phyloP scores from a whole-genome alignment of 2,888 invertebrate species.

The Catocala nupta region DNA sequence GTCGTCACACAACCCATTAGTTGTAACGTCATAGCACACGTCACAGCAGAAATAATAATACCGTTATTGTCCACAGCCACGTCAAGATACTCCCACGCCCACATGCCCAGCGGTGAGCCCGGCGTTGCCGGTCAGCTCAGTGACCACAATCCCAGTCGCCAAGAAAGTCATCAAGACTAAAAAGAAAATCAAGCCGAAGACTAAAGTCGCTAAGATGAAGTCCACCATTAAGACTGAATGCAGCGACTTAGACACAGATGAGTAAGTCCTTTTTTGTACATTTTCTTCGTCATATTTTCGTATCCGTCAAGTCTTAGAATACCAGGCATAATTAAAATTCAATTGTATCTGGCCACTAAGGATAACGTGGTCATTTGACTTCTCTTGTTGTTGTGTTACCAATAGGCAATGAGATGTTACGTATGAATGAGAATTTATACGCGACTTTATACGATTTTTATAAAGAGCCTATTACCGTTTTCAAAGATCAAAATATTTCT shows the following conservation, averaged over 20 bases:
- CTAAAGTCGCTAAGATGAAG: constrained; percentile 66
- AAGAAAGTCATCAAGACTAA: constrained; percentile 70
- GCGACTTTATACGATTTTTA: too few relatives aligned
- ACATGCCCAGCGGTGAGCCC: constrained; percentile 78
- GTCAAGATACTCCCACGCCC: constrained; percentile 71
- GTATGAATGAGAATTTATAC: too few relatives aligned
- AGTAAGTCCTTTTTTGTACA: constrained; percentile 61
- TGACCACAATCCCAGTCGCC: constrained; percentile 64
- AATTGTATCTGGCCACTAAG: too few relatives aligned
- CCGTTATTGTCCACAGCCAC: constrained; percentile 57
- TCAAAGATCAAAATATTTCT: too few relatives aligned
- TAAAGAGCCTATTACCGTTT: too few relatives aligned
- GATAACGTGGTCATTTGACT: too few relatives aligned
- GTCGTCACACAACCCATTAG: too few relatives aligned
- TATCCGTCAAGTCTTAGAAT: too few relatives aligned
- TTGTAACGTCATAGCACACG: background rate
- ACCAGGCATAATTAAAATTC: too few relatives aligned
- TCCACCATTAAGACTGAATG: constrained; percentile 63
- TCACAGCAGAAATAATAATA: constrained; percentile 10
- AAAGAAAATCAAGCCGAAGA: constrained; percentile 68
- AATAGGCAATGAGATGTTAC: too few relatives aligned
- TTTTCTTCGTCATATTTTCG: background rate
- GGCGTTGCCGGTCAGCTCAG: constrained; percentile 76
- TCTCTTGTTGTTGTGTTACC: too few relatives aligned
- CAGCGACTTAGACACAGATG: constrained; percentile 69